phyloP scores from a whole-genome alignment of 1,140 invertebrate species.

The Drosophila truncata region DNA sequence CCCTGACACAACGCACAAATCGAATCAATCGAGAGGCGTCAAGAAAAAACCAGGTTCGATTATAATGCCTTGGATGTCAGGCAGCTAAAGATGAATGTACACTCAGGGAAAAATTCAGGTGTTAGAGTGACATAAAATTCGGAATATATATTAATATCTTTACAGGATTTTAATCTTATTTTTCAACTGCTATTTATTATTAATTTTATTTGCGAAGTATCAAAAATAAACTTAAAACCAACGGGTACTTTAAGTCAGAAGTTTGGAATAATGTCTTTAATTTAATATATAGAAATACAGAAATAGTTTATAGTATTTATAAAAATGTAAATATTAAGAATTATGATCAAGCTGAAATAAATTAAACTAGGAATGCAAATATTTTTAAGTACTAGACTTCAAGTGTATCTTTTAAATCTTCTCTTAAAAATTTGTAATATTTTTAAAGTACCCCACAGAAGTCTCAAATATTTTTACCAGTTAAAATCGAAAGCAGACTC shows the following conservation, averaged over 20 bases:
- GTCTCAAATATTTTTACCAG: not conserved
- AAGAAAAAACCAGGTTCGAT: constrained; percentile 36
- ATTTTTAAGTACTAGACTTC: too few relatives aligned
- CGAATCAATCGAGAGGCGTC: constrained; percentile 32
- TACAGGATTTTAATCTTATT: not conserved
- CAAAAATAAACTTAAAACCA: too few relatives aligned
- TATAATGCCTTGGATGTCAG: not conserved
- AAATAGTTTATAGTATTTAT: too few relatives aligned
- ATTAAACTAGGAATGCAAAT: too few relatives aligned
- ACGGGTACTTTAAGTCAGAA: too few relatives aligned
- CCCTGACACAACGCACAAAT: constrained; percentile 23
- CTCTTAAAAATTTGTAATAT: not conserved
- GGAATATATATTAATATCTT: not conserved
- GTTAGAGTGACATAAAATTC: too few relatives aligned
- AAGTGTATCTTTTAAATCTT: not conserved
- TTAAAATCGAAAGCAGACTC: not conserved
- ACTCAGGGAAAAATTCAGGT: not conserved
- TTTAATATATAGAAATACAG: too few relatives aligned
- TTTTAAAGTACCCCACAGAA: not conserved
- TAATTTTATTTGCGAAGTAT: too few relatives aligned
- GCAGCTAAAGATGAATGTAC: not conserved
- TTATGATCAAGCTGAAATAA: too few relatives aligned
- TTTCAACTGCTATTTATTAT: too few relatives aligned
- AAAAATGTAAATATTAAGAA: too few relatives aligned
- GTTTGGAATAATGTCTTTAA: too few relatives aligned